A percentile compares a stretch with the other conserved stretches of the same genome.
These are phyloP conservation scores for Melierax canorus DNA, from an alignment of 2,113 vertebrate species.

Conservation along the genomic window DNA sequence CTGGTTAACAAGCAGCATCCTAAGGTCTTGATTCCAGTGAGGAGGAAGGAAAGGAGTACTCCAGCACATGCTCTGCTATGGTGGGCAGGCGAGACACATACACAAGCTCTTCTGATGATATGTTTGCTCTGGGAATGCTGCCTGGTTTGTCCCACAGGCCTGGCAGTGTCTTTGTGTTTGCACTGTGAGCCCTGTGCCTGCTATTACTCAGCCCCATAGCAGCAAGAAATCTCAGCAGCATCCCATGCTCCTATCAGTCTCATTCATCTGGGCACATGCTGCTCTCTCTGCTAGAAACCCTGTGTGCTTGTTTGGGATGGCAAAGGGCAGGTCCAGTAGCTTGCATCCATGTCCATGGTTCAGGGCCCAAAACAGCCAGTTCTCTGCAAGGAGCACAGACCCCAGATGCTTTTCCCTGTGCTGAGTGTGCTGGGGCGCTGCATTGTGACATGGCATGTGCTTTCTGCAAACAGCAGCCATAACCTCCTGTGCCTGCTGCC, in stretches of 20 bases:
- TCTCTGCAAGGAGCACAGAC: not conserved
- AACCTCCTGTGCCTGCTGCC: not conserved
- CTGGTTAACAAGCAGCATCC: not conserved
- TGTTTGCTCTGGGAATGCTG: not conserved
- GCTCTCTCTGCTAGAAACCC: not conserved
- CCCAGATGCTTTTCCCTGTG: not conserved
- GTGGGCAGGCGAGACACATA: not conserved
- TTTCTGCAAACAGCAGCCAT: not conserved
- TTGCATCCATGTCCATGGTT: not conserved
- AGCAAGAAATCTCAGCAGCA: not conserved
- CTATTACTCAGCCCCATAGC: not conserved
- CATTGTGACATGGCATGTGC: fast-evolving
- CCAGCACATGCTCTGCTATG: not conserved
- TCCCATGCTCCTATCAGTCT: not conserved
- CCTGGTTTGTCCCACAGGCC: not conserved
- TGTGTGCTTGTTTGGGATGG: not conserved
- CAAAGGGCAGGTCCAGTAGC: not conserved
- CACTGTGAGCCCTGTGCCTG: not conserved
- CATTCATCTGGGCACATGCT: not conserved
- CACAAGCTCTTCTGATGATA: not conserved
- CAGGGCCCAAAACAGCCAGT: not conserved
- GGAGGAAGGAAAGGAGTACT: not conserved
- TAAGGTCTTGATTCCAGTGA: not conserved
- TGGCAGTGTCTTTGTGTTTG: not conserved
- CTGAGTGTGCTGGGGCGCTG: fast-evolving